Conservation (phyloP, 2,113 vertebrate species). For the Rhynchomys soricoides region DNA sequence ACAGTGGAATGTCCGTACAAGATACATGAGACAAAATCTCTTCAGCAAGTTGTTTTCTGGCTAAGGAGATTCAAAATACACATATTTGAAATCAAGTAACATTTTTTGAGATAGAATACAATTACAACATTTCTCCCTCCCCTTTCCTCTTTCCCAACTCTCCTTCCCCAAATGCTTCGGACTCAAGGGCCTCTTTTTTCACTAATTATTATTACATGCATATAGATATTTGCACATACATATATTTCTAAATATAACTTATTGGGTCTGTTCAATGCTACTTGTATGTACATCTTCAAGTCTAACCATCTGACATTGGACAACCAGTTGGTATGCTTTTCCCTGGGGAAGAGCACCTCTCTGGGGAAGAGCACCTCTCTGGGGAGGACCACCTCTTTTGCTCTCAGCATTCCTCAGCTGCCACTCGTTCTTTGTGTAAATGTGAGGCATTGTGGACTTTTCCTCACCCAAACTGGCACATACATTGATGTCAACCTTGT, state of each 20-base stretch:
- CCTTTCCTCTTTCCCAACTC: neutral
- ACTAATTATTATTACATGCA: neutral
- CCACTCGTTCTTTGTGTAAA: neutral
- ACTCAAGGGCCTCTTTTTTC: neutral
- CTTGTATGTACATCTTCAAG: neutral
- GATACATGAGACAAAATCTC: neutral
- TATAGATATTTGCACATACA: neutral
- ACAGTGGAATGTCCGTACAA: neutral
- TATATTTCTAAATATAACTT: neutral
- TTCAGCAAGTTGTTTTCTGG: neutral
- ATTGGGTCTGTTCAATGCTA: neutral
- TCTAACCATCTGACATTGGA: neutral
- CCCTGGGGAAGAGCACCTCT: neutral
- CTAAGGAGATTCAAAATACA: constrained; percentile 19
- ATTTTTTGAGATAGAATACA: neutral
- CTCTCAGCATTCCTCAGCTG: neutral
- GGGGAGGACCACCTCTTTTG: neutral
- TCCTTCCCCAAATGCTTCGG: neutral
- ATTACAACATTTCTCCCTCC: neutral
- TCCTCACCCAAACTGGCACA: neutral
- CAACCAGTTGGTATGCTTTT: neutral
- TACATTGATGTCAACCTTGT: neutral
- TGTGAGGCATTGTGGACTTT: neutral
- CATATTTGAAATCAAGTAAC: neutral
- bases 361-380: neutral